phyloP scores from a whole-genome alignment of 2,113 vertebrate species.

The Mus spicilegus region DNA sequence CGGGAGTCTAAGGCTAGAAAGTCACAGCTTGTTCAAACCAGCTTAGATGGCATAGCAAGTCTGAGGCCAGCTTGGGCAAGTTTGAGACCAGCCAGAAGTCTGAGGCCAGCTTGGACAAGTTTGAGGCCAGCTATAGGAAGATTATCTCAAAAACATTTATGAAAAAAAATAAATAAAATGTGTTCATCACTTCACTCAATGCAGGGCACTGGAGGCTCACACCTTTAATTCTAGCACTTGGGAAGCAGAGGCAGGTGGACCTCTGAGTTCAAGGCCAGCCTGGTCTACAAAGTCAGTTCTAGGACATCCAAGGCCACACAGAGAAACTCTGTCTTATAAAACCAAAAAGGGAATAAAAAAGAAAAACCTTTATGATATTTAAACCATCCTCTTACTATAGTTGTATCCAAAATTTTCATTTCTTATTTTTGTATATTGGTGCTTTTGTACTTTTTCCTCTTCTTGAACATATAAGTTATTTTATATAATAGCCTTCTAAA shows the following conservation, averaged over 20 bases:
- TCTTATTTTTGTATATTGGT: constrained; percentile 43
- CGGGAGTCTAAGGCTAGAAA: neutral
- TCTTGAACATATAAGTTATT: neutral
- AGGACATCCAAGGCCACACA: neutral
- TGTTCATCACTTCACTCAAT: neutral
- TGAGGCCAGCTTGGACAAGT: neutral
- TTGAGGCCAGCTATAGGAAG: neutral
- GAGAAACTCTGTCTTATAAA: neutral
- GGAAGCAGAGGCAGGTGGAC: neutral
- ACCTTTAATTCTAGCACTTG: neutral
- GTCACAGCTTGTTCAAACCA: neutral
- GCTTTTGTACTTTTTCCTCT: constrained; percentile 44
- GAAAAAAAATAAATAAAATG: neutral
- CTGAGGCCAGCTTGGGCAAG: neutral
- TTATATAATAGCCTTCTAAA: constrained; percentile 41
- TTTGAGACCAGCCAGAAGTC: neutral
- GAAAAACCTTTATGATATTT: neutral
- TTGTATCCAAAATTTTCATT: constrained; percentile 39
- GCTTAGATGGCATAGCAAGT: neutral
- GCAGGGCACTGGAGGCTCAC: neutral
- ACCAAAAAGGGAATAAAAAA: neutral
- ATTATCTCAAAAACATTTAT: neutral
- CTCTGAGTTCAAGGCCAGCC: neutral
- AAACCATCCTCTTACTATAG: constrained; percentile 33
- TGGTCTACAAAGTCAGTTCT: neutral